phyloP scores from a whole-genome alignment of 2,797 vertebrate species.

The Chlorospingus semifuscus region DNA sequence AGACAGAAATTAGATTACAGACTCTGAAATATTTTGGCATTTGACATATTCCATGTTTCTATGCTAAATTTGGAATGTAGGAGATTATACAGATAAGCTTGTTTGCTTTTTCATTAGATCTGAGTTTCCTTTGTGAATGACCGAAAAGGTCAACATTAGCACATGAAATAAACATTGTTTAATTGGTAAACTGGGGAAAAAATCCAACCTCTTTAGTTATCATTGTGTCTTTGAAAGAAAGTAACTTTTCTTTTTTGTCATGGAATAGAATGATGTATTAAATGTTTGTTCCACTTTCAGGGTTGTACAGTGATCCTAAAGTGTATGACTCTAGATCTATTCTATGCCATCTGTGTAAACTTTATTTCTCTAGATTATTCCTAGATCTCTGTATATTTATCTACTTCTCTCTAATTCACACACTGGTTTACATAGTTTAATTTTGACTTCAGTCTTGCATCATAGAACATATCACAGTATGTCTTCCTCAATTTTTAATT shows the following conservation, averaged over 20 bases:
- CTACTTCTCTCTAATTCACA: not conserved
- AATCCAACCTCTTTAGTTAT: not conserved
- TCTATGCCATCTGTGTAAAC: not conserved
- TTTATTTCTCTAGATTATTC: not conserved
- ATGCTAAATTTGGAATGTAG: not conserved
- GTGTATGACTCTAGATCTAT: not conserved
- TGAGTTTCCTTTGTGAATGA: not conserved
- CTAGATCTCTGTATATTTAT: not conserved
- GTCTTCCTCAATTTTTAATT: not conserved
- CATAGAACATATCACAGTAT: not conserved
- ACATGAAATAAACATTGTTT: not conserved
- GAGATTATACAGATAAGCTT: not conserved
- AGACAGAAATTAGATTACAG: not conserved
- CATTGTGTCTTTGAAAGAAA: not conserved
- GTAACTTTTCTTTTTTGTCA: not conserved
- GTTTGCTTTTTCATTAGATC: not conserved
- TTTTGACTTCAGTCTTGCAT: not conserved
- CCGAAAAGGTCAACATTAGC: not conserved
- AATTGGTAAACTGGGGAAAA: not conserved
- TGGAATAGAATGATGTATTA: not conserved
- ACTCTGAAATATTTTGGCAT: not conserved
- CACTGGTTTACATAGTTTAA: not conserved
- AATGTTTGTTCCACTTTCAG: not conserved
- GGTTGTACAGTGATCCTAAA: not conserved
- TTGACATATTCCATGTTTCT: not conserved